Evolutionary conservation across 2,888 invertebrate genomes (phyloP), one percentile per base, ranked within the genome.

Genomic region (Cheilosia variabilis): DNA sequence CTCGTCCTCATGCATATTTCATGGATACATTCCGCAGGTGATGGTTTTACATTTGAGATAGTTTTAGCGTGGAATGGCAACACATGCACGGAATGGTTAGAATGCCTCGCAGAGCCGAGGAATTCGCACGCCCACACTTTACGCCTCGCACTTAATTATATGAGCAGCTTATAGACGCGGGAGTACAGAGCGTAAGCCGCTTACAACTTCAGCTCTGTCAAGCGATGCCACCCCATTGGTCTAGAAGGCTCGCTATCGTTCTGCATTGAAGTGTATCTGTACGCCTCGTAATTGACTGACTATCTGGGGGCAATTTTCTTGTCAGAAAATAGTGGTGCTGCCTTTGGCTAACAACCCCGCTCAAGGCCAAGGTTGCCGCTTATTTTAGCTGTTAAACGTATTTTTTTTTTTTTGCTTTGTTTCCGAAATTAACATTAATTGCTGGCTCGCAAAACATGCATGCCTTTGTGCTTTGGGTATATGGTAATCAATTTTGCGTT

Each of bases 331-430:
- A 43, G 47, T 37, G 65, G 71, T 82, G 45, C 53, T 45, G 52
- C 45, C n/a, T 63, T 69, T 82, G 77, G 81, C 71, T 77, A 82
- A 82, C 81, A 82, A 82, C 81, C 81, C 81, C 81, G 60, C 19
- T 57, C 81, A 82, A 82, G 81, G 81, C 76, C 81, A 82, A 82
- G 81, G 76, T 45, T 77, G 65, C 55, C 55, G 75, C 58, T 76
- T 43, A 43, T 31, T 63, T 68, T 53, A 19, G 50, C 7, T 9
- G 50, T 50, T 45, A n/a, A 45, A 45, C 45, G 45, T 4, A 7
- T n/a, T 19, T 27, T n/a, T 53, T 31, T 27, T 31, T 41, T 5
- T 2, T 13, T 15, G 31, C 5, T n/a, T 24, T 24, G 6, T 47
- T 45, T 47, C 17, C 17, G 63, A 58, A 80, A 77, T 71, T 60